These are phyloP conservation scores for cattle (Bos taurus) DNA, from an alignment of 2,113 vertebrate genomes.

Conservation along the genomic window DNA sequence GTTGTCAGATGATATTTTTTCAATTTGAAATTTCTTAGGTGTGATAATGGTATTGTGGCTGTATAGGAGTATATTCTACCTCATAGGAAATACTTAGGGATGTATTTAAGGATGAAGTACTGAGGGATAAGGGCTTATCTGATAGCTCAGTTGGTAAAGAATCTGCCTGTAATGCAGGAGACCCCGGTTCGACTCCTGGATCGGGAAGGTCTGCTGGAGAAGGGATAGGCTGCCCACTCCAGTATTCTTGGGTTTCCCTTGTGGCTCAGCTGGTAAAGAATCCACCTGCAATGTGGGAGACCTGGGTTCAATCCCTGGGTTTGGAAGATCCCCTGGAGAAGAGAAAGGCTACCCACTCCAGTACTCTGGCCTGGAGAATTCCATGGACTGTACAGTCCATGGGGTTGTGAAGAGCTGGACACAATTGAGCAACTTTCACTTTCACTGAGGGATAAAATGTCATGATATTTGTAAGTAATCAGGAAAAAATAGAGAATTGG, in stretches of 20 bases:
- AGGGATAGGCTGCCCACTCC: background rate
- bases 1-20: background rate
- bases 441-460: background rate
- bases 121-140: background rate
- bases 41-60: background rate
- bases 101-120: background rate
- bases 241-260: background rate
- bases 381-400: background rate
- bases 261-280: background rate
- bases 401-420: rapidly evolving
- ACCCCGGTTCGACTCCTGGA: rapidly evolving
- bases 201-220: background rate
- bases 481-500: background rate
- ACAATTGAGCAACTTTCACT: rapidly evolving
- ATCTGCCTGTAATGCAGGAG: background rate
- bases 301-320: background rate
- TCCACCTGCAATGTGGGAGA: background rate
- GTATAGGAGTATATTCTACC: background rate
- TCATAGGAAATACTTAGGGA: constrained; percentile 3
- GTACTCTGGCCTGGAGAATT: background rate
- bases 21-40: background rate
- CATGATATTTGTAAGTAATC: background rate
- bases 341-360: background rate
- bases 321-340: background rate
- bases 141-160: background rate